These are phyloP conservation scores for Pseudopodoces humilis DNA, from an alignment of 2,113 vertebrate species.

Conservation along the genomic window DNA sequence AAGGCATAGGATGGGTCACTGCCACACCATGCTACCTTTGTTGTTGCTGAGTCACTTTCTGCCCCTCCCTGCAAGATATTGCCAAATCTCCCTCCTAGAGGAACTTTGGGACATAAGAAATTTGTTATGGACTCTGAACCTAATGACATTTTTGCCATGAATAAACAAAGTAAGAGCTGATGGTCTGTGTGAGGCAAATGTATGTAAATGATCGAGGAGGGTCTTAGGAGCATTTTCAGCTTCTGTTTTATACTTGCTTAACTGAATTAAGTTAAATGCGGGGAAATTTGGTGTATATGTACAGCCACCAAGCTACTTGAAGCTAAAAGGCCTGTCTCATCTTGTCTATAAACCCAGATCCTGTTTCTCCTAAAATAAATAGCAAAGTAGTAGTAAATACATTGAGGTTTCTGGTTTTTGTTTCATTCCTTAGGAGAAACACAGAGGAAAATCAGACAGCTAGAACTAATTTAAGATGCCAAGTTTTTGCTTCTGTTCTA, in stretches of 20 bases:
- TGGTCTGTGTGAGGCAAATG: not conserved
- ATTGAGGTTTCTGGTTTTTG: not conserved
- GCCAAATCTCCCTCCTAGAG: not conserved
- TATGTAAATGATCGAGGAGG: not conserved
- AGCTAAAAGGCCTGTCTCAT: not conserved
- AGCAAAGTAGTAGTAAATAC: not conserved
- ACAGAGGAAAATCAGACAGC: not conserved
- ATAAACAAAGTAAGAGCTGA: not conserved
- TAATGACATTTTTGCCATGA: not conserved
- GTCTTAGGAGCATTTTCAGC: not conserved
- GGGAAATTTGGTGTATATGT: not conserved
- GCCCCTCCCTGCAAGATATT: not conserved
- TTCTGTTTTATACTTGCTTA: not conserved
- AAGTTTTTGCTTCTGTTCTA: conserved; percentile 10
- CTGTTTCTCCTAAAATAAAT: not conserved
- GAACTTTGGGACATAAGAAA: not conserved
- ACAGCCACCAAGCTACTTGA: not conserved
- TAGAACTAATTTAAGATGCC: conserved; percentile 37
- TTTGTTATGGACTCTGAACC: not conserved
- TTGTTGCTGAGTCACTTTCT: not conserved
- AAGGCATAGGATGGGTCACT: fast-evolving
- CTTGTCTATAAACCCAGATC: not conserved
- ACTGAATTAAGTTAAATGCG: not conserved
- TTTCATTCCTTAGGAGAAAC: not conserved
- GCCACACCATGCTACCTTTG: not conserved